These are phyloP conservation scores for Solenopsis invicta DNA, from an alignment of 1,140 invertebrate genomes.

Conservation along the genomic window DNA sequence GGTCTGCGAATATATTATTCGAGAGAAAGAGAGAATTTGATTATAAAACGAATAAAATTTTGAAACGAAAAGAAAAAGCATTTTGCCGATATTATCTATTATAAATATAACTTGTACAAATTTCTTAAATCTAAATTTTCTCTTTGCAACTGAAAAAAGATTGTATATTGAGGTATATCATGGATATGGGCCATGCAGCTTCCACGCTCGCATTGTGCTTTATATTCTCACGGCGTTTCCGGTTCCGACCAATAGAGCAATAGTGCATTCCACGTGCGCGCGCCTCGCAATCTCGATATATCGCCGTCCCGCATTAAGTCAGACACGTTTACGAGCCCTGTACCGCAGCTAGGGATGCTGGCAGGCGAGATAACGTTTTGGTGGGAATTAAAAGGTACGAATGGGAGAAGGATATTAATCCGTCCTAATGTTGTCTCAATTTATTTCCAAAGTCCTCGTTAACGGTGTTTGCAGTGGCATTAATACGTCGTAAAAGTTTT, in stretches of 20 bases:
- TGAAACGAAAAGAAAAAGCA: neutral
- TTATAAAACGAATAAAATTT: constrained; percentile 27
- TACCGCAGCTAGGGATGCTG: constrained; percentile 27
- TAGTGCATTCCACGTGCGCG: constrained; percentile 19
- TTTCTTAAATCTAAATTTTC: no score
- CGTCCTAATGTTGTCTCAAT: constrained; percentile 12
- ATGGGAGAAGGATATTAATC: constrained; percentile 19
- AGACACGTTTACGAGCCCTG: constrained; percentile 46
- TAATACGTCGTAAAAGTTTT: constrained; percentile 10
- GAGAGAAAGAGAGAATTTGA: neutral
- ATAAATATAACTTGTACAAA: neutral
- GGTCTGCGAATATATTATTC: neutral
- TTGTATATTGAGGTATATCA: neutral
- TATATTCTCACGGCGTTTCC: constrained; percentile 9
- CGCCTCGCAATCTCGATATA: constrained; percentile 34
- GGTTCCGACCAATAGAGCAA: constrained; percentile 27
- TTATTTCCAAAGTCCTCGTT: neutral
- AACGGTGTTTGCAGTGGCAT: neutral
- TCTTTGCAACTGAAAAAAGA: neutral
- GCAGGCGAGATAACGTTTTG: constrained; percentile 11
- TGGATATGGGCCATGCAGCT: neutral
- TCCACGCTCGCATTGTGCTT: neutral
- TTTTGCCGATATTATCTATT: neutral
- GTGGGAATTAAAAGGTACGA: constrained; percentile 33
- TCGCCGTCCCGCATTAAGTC: constrained; percentile 50